Evolutionary conservation across 2,797 vertebrate species (phyloP).

Genomic region (Erithacus rubecula): DNA sequence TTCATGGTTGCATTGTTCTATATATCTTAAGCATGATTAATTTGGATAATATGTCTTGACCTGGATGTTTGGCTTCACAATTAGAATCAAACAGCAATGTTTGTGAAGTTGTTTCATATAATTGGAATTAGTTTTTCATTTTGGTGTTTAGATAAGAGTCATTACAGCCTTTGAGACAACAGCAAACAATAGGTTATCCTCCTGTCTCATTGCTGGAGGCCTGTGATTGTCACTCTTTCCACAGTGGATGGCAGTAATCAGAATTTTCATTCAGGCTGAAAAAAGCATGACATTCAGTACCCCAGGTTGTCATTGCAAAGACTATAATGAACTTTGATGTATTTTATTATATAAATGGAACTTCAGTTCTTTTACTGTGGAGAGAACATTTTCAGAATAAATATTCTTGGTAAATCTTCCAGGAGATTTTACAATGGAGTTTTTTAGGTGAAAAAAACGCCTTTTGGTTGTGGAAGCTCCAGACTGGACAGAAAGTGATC

Average conservation of each 20-base stretch:
- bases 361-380: background rate
- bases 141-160: conserved; percentile 54
- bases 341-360: conserved; percentile 13
- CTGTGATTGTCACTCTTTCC: conserved; percentile 53
- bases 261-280: conserved; percentile 68
- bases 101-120: conserved; percentile 43
- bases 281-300: conserved; percentile 26
- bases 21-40: conserved; percentile 62
- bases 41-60: conserved; percentile 43
- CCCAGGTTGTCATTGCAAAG: conserved; percentile 9
- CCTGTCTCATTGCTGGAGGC: conserved; percentile 69
- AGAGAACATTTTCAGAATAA: background rate
- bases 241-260: conserved; percentile 66
- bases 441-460: background rate
- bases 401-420: background rate
- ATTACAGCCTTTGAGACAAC: conserved; percentile 62
- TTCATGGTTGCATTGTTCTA: background rate
- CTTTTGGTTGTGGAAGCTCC: background rate
- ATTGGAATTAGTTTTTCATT: conserved; percentile 50
- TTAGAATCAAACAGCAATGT: conserved; percentile 49
- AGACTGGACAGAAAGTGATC: background rate
- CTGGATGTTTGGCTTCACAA: conserved; percentile 47
- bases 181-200: conserved; percentile 62
- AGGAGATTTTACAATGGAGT: background rate
- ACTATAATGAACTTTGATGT: conserved; percentile 16